A percentile compares a stretch with the other conserved stretches of the same genome.
Conservation (phyloP, 2,888 invertebrate genomes). For the Fabriciana adippe region DNA sequence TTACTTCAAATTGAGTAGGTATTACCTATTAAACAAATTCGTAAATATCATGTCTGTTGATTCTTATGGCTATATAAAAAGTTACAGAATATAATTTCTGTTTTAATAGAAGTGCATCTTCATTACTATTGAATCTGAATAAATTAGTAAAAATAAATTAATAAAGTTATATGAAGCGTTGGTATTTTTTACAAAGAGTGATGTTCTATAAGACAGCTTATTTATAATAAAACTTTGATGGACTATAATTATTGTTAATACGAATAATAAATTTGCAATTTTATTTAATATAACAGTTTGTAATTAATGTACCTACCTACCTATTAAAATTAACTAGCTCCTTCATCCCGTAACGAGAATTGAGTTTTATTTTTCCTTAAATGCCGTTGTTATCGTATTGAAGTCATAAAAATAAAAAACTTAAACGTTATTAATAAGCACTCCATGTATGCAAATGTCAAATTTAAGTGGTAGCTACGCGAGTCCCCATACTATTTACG, state of each 20-base stretch:
- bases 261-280: slow-evolving; percentile 26
- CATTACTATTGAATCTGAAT: too few species aligned
- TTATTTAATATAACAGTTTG: slow-evolving; percentile 23
- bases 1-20: too few species aligned
- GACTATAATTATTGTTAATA: slow-evolving; percentile 20
- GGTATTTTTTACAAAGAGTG: background rate
- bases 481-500: slow-evolving; percentile 8
- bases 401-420: slow-evolving; percentile 23
- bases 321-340: slow-evolving; percentile 32
- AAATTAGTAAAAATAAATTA: too few species aligned
- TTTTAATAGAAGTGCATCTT: too few species aligned
- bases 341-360: slow-evolving; percentile 27
- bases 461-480: slow-evolving; percentile 29
- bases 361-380: slow-evolving; percentile 28
- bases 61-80: too few species aligned
- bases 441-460: slow-evolving; percentile 28
- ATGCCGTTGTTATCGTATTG: slow-evolving; percentile 28
- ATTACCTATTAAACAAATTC: too few species aligned
- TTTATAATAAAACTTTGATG: background rate
- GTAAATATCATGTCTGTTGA: too few species aligned
- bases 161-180: background rate
- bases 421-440: slow-evolving; percentile 28
- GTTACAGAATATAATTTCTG: too few species aligned
- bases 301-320: slow-evolving; percentile 26
- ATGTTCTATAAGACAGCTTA: background rate